Base-by-base conservation (phyloP, 1,140 invertebrate species). In the Orius laevigatus region DNA sequence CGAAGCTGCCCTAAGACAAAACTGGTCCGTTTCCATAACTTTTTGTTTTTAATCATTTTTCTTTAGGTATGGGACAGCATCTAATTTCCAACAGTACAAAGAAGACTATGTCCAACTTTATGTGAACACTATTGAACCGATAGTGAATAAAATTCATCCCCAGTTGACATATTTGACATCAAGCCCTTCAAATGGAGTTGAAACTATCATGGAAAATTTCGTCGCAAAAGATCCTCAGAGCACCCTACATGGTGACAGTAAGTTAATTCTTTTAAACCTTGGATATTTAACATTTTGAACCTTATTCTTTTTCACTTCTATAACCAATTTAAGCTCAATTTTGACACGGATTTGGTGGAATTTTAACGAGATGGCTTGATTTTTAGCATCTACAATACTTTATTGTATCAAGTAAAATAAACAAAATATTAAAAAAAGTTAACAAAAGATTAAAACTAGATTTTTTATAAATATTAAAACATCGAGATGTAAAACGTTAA, bases 151-250 rank as follows among this genome's bases (percentile, higher is more conserved):
- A 48, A 64, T 78, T 54, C 78, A 91, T 66, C 59, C 64, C 0
- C 66, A 64, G 0, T 66, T 84, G 53, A 67, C 74, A 1, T 93
- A 79, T 61, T 58, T 94, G 0, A 68, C 78, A 0, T 97, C 93
- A 0, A 96, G 91, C 67, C 95, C 95, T 1, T 84, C 83, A 0
- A 96, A 98, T 67, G 94, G 91, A 4, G 55, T 73, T 1, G 68
- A 82, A 59, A 80, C 80, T 1, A 78, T 80, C 55, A 59, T 70
- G 55, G 78, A 88, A 62, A 81, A 81, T 8, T 88, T 80, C 58
- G 62, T 72, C 20, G 73, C 84, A 0, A 46, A 64, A 10, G 74
- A 90, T 65, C 94, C 95, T 0, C 76, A 81, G 46, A 79, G 79
- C 51, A 65, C 70, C 31, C 59, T 76, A 20, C 95, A 83, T 65